Conservation (phyloP, 2,888 invertebrate genomes). For the Rhorus exstirpatorius region DNA sequence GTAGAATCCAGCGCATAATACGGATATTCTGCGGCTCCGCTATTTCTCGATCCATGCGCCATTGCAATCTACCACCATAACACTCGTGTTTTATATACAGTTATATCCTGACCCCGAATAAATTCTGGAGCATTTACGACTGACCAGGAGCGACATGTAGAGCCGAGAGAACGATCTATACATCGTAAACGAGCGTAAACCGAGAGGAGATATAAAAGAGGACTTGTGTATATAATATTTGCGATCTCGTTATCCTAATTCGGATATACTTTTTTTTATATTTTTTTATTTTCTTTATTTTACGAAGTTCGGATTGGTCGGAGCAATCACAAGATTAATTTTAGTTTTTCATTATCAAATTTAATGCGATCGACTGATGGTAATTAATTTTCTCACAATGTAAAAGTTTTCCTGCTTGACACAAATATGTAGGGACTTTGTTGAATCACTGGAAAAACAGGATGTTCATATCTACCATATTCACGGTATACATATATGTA, state of each 20-base stretch:
- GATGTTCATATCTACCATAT: conserved; percentile 27
- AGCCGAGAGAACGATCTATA: conserved; percentile 42
- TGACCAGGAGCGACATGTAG: conserved; percentile 41
- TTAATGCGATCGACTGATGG: no score
- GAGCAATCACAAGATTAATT: no score
- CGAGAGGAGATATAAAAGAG: conserved; percentile 47
- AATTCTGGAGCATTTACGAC: conserved; percentile 61
- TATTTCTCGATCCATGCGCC: conserved; percentile 21
- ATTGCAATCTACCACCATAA: conserved; percentile 39
- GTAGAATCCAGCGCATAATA: conserved; percentile 18
- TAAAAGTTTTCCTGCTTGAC: no score
- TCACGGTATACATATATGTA: background rate
- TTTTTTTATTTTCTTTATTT: conserved; percentile 16
- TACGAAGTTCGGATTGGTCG: background rate
- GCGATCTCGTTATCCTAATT: conserved; percentile 19
- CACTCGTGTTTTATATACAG: no score
- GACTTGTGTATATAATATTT: background rate
- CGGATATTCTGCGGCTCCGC: background rate
- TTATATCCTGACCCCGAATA: conserved; percentile 38
- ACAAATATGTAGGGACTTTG: conserved; percentile 4
- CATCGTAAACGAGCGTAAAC: no score
- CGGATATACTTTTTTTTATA: background rate
- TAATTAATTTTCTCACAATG: no score
- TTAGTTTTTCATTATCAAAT: no score
- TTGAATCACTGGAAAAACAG: conserved; percentile 42